Evolutionary conservation across 2,797 vertebrate genomes (phyloP).

Genomic region (Sebastes baramenuke): DNA sequence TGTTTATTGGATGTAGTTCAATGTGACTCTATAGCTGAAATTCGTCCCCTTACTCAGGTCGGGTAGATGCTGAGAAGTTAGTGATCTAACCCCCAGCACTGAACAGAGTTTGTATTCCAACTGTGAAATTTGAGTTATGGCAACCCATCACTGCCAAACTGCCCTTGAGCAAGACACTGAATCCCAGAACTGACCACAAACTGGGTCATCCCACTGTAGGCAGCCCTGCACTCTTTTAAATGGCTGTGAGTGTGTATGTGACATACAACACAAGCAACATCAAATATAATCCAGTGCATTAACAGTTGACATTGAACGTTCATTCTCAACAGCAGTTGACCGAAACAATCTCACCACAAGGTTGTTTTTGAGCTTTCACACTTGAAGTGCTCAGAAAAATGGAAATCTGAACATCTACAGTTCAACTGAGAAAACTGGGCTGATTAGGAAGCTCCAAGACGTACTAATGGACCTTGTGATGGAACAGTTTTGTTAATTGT

Average conservation of each 20-base stretch:
- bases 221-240: slow-evolving; percentile 11
- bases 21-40: background rate
- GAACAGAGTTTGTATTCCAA: slow-evolving; percentile 22
- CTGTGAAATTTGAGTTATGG: slow-evolving; percentile 36
- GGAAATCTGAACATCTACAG: background rate
- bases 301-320: background rate
- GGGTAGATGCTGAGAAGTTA: slow-evolving; percentile 17
- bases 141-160: slow-evolving; percentile 35
- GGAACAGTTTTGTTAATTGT: background rate
- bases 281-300: background rate
- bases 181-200: slow-evolving; percentile 41
- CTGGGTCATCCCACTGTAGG: slow-evolving; percentile 37
- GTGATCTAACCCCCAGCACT: background rate
- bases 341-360: background rate
- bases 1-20: background rate
- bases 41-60: background rate
- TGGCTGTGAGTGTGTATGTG: background rate
- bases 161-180: slow-evolving; percentile 46
- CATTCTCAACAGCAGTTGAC: background rate
- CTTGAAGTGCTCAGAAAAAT: background rate
- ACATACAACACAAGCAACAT: background rate
- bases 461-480: background rate
- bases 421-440: background rate
- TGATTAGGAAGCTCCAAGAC: background rate
- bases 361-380: background rate